Conservation (phyloP, 2,888 invertebrate species). For the Latheticus oryzae region DNA sequence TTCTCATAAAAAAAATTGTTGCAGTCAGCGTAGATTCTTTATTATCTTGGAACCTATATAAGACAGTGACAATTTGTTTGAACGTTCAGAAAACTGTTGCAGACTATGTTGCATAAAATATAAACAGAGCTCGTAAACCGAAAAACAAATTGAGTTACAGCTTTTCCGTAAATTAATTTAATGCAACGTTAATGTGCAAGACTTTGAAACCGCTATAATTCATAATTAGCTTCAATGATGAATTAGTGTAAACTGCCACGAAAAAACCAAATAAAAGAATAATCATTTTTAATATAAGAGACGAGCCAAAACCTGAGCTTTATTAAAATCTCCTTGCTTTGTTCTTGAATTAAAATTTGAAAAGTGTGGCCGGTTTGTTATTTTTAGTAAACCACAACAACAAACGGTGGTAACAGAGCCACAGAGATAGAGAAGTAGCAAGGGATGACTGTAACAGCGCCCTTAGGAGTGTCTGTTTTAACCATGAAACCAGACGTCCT, state of each 20-base stretch:
- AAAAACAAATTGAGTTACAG: no score
- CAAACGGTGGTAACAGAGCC: constrained; percentile 14
- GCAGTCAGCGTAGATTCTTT: no score
- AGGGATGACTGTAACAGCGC: constrained; percentile 19
- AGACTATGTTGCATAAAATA: no score
- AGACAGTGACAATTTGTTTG: no score
- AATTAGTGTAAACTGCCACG: constrained; percentile 4
- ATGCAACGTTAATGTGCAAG: no score
- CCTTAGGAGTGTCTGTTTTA: constrained; percentile 29
- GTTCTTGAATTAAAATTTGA: no score
- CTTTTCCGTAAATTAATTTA: no score
- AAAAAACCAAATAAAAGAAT: background rate
- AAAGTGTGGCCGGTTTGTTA: constrained; percentile 2
- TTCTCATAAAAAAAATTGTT: no score
- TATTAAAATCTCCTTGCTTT: constrained; percentile 2
- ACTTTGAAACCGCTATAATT: constrained; percentile 4
- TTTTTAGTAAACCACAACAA: constrained; percentile 29
- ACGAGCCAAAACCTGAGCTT: background rate
- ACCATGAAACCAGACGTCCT: constrained; percentile 29
- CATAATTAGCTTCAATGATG: constrained; percentile 10
- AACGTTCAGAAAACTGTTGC: no score
- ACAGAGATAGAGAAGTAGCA: constrained; percentile 9
- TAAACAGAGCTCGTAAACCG: no score
- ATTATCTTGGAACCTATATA: no score
- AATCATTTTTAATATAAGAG: no score